These are phyloP conservation scores for Abscondita cerata DNA, from an alignment of 2,888 invertebrate genomes.

Conservation along the genomic window DNA sequence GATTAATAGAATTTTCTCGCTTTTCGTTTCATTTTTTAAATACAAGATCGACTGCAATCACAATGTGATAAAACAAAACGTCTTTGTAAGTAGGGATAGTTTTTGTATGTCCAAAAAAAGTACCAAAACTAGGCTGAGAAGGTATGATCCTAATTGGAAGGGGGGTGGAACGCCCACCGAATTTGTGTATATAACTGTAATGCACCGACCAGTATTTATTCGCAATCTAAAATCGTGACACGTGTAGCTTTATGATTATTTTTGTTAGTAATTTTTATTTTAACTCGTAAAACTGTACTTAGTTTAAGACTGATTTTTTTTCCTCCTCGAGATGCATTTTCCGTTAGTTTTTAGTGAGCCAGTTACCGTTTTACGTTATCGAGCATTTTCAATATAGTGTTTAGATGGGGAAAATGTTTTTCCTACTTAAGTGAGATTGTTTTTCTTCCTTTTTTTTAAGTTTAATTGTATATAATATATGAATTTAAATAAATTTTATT, in stretches of 20 bases:
- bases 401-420: too few relatives aligned
- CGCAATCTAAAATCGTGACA: not conserved
- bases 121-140: not conserved
- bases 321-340: slow-evolving; percentile 16
- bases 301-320: slow-evolving; percentile 27
- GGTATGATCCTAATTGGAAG: not conserved
- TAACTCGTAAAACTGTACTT: slow-evolving; percentile 15
- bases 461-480: too few relatives aligned
- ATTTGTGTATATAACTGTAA: too few relatives aligned
- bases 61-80: slow-evolving; percentile 29
- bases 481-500: too few relatives aligned
- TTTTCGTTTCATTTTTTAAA: slow-evolving; percentile 4
- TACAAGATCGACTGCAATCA: slow-evolving; percentile 18
- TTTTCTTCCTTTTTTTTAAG: too few relatives aligned
- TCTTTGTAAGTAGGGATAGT: slow-evolving; percentile 25
- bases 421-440: too few relatives aligned
- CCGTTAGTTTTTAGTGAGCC: not conserved
- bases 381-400: too few relatives aligned
- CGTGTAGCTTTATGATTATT: not conserved
- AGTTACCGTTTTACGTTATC: too few relatives aligned
- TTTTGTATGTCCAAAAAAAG: slow-evolving; percentile 17
- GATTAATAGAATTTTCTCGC: slow-evolving; percentile 8
- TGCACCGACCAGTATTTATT: not conserved
- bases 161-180: not conserved
- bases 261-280: not conserved